Conservation (phyloP, 2,113 vertebrate species). For the Scortum barcoo region DNA sequence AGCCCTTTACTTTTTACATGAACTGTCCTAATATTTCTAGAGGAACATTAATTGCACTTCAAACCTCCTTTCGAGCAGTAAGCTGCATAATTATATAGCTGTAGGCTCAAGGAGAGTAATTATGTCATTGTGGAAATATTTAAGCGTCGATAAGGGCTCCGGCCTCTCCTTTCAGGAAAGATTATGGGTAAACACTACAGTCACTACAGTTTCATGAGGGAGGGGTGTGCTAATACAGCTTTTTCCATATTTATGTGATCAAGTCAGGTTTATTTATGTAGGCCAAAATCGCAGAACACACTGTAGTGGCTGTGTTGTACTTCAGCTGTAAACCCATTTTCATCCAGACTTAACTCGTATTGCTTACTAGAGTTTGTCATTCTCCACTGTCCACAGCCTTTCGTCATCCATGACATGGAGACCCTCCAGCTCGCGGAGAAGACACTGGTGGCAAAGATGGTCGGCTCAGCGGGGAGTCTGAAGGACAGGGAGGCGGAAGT, state of each 20-base stretch:
- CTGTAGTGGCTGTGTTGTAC: slow-evolving; percentile 5
- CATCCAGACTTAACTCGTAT: background rate
- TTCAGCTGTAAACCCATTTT: slow-evolving; percentile 15
- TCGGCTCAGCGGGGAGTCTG: slow-evolving; percentile 85
- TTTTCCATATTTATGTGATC: slow-evolving; percentile 41
- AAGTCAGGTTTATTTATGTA: slow-evolving; percentile 18
- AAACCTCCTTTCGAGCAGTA: background rate
- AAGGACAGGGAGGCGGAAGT: slow-evolving; percentile 95
- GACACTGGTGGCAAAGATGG: slow-evolving; percentile 94
- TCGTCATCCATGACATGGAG: slow-evolving; percentile 99
- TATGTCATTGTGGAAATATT: slow-evolving; percentile 34
- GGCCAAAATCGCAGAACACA: slow-evolving; percentile 5
- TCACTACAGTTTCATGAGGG: slow-evolving; percentile 10
- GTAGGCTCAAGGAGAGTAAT: background rate
- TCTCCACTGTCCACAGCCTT: slow-evolving; percentile 85
- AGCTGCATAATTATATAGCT: background rate
- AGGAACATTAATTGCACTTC: background rate
- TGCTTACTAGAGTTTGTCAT: background rate
- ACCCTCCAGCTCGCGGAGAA: slow-evolving; percentile 96
- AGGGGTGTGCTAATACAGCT: slow-evolving; percentile 35
- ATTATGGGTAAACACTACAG: slow-evolving; percentile 44
- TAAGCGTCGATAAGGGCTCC: slow-evolving; percentile 25
- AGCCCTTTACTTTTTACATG: background rate
- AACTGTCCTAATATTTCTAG: background rate
- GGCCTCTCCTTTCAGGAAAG: slow-evolving; percentile 5